Base-by-base conservation (phyloP, 2,113 vertebrate species). In the Meleagris gallopavo region DNA sequence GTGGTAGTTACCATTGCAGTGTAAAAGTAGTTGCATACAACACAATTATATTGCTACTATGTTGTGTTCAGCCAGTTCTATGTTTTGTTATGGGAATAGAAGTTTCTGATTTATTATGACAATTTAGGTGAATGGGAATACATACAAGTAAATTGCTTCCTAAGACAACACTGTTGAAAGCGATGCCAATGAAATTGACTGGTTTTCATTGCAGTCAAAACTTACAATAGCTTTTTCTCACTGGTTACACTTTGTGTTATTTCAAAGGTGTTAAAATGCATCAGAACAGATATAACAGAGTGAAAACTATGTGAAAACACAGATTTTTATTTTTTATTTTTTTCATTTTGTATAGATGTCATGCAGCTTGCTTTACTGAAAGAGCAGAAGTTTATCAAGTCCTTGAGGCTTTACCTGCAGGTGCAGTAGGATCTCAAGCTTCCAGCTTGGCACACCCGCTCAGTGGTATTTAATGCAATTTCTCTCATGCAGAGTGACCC, bases 31-130 rank as follows among this genome's bases (percentile, higher is more conserved):
- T 48, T 66, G 18, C 18, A 9, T 65, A 9, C 24, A 30, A 2
- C 5, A 5, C 27, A 58, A 14, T 80, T 71, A 27, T 4, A 7
- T 66, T 61, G 17, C 38, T 77, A 36, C 11, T 1, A 1, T 40
- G 52, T 46, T 45, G 16, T 65, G 1, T 66, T 89, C 36, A 67
- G 16, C 13, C 27, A 20, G 9, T 81, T 88, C 11, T 5, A 2
- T 61, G 29, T 30, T 86, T 15, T 84, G 36, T 95, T 91, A 24
- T 89, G 92, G 93, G 16, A 66, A 62, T 27, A 13, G 34, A 83
- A 71, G 5, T 81, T 74, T 84, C 18, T 18, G 54, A 1, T 83
- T 72, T 38, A 55, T 41, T 75, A 34, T 3, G 1, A 27, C 43
- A 65, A 46, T 93, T 78, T 70, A 76, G 21, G 25, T 72, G 54